These are phyloP conservation scores for Exaiptasia diaphana DNA, from an alignment of 64 coral and sea anemone genomes.

Conservation along the genomic window DNA sequence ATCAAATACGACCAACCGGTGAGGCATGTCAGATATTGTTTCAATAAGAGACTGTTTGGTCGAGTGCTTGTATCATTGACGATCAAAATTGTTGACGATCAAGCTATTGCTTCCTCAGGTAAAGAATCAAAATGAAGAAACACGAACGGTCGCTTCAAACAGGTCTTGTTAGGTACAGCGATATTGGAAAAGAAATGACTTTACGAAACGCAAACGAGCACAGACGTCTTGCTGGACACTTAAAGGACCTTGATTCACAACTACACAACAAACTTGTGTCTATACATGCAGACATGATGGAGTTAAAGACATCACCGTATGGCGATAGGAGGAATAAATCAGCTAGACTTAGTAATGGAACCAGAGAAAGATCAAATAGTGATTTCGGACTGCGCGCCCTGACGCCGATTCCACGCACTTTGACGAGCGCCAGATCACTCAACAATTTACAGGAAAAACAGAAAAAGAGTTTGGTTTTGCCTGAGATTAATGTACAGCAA, in stretches of 20 bases:
- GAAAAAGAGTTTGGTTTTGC: conserved; percentile 20
- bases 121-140: conserved; percentile 62
- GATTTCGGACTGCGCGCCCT: not conserved
- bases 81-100: too few species aligned
- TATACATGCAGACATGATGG: conserved; percentile 72
- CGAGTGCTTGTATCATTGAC: not conserved
- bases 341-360: not conserved
- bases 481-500: conserved; percentile 13
- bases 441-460: not conserved
- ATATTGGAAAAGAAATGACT: conserved; percentile 66
- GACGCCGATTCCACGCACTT: not conserved
- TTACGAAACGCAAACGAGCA: conserved; percentile 68
- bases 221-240: conserved; percentile 49
- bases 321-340: not conserved
- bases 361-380: not conserved
- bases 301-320: conserved; percentile 51
- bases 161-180: conserved; percentile 42
- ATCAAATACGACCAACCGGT: not conserved
- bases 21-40: not conserved
- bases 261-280: conserved; percentile 59
- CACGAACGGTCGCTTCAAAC: conserved; percentile 23
- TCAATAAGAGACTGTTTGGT: not conserved
- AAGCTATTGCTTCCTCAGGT: too few species aligned
- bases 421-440: too few species aligned
- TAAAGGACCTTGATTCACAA: conserved; percentile 65